These are phyloP conservation scores for Sesia apiformis DNA, from an alignment of 2,888 invertebrate species.

Conservation along the genomic window DNA sequence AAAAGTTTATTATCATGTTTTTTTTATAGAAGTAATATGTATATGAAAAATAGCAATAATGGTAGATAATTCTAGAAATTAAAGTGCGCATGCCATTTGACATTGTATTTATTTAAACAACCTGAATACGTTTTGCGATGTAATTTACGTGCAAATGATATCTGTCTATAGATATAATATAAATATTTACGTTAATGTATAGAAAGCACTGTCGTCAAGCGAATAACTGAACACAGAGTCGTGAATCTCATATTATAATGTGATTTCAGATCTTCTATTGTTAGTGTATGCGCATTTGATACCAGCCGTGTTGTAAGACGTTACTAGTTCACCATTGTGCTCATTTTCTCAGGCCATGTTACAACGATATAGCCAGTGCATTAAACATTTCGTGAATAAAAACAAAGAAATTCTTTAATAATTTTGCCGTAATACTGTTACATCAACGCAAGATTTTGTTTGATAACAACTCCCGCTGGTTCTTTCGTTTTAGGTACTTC, in stretches of 20 bases:
- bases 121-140: too few relatives aligned
- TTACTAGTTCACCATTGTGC: constrained; percentile 6
- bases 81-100: too few relatives aligned
- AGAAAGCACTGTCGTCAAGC: background rate
- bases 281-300: background rate
- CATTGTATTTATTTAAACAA: too few relatives aligned
- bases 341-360: constrained; percentile 9
- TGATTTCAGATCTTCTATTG: background rate
- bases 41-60: too few relatives aligned
- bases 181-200: too few relatives aligned
- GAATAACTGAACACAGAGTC: background rate
- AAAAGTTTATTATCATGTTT: too few relatives aligned
- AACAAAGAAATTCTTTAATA: constrained; percentile 2
- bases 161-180: too few relatives aligned
- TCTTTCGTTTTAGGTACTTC: background rate
- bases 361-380: background rate
- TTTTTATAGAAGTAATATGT: too few relatives aligned
- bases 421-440: background rate
- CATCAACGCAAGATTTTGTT: background rate
- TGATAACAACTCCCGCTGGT: background rate
- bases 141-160: too few relatives aligned
- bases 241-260: background rate
- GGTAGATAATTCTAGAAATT: too few relatives aligned
- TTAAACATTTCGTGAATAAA: constrained; percentile 4
- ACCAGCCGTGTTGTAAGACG: constrained; percentile 4